Percentiles rank a stretch among this genome's conserved stretches.
Conservation (phyloP, 2,113 vertebrate species). For the Naja naja region DNA sequence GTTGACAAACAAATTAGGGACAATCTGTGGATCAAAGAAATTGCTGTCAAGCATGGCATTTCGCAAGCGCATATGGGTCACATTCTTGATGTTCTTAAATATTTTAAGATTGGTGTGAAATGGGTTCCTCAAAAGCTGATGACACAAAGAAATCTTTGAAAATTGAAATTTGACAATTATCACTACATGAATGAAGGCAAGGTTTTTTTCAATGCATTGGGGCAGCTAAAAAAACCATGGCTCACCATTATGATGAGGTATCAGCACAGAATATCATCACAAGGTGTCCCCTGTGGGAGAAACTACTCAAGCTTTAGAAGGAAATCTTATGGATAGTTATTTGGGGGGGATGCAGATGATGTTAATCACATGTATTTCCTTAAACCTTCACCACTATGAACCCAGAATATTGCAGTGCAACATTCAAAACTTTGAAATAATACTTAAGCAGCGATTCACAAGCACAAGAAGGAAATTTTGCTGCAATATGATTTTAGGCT, state of each 20-base stretch:
- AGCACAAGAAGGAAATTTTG: too few relatives aligned
- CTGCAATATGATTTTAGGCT: too few relatives aligned
- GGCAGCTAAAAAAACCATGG: background rate
- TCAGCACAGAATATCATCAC: background rate
- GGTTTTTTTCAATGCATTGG: background rate
- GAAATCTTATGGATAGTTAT: background rate
- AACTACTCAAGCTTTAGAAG: background rate
- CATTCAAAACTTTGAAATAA: background rate
- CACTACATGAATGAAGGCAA: background rate
- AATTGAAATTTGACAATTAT: background rate
- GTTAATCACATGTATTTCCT: background rate
- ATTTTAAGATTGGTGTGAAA: background rate
- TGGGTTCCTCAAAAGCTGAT: background rate
- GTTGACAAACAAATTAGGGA: background rate
- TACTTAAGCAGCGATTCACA: too few relatives aligned
- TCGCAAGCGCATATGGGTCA: background rate
- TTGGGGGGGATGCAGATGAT: background rate
- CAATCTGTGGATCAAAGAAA: background rate
- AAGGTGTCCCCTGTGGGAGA: background rate
- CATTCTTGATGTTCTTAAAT: background rate
- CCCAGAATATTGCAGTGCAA: background rate
- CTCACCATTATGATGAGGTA: background rate
- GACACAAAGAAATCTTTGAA: background rate
- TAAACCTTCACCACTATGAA: background rate
- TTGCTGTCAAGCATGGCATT: background rate